Percentiles rank a stretch among this genome's conserved stretches.
Evolutionary conservation across 2,113 vertebrate species (phyloP).

Genomic region (Proterorhinus semilunaris): DNA sequence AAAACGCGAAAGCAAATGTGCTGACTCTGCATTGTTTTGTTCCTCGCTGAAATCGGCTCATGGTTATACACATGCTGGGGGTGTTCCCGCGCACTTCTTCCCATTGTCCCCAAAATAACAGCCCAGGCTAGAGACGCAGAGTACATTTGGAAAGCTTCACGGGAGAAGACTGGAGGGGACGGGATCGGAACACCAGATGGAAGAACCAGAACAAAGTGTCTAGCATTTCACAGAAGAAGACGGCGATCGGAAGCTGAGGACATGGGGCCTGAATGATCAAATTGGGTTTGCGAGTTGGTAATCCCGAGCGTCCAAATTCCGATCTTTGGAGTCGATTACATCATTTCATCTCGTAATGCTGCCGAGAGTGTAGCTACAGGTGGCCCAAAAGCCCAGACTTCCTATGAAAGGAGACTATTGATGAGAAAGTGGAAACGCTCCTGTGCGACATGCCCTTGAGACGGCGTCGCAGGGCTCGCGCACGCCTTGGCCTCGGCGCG

Average conservation of each 20-base stretch:
- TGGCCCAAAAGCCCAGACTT: conserved; percentile 25
- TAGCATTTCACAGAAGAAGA: conserved; percentile 16
- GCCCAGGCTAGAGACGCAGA: background rate
- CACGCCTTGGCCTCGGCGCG: conserved; percentile 12
- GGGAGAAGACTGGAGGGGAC: conserved; percentile 7
- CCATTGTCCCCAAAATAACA: conserved; percentile 5
- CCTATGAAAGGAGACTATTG: conserved; percentile 33
- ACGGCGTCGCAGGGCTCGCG: conserved; percentile 11
- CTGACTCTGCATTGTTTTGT: background rate
- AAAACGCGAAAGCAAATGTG: background rate
- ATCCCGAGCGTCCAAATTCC: no score
- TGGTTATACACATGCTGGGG: background rate
- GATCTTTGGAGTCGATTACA: no score
- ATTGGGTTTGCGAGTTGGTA: no score
- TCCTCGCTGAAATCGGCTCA: conserved; percentile 12
- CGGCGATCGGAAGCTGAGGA: conserved; percentile 13
- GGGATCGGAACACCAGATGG: conserved; percentile 11
- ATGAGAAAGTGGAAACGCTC: conserved; percentile 55
- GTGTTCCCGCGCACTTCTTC: background rate
- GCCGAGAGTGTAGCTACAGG: conserved; percentile 17
- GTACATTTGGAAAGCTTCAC: background rate
- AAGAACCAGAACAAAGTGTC: conserved; percentile 22
- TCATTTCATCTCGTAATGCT: no score
- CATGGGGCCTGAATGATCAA: no score
- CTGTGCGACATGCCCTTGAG: conserved; percentile 43